A percentile compares a stretch with the other conserved stretches of the same genome.
phyloP scores from a whole-genome alignment of 2,797 vertebrate species.

The Ataeniobius toweri region DNA sequence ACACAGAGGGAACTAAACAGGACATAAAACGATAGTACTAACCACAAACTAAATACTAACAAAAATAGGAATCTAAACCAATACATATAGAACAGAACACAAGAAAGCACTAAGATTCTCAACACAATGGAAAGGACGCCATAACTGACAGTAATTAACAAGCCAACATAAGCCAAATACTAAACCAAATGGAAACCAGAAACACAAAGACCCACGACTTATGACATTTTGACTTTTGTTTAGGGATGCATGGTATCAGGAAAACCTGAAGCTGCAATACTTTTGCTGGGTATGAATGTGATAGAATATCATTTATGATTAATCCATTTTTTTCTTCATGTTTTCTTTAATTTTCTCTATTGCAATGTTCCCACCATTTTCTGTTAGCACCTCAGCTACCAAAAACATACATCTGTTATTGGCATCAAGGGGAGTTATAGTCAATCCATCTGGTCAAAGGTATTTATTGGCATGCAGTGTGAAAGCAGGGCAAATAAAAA shows the following conservation, averaged over 20 bases:
- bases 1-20: not conserved
- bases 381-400: not conserved
- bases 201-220: too few relatives aligned
- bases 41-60: not conserved
- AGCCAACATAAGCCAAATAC: not conserved
- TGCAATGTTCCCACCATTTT: not conserved
- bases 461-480: not conserved
- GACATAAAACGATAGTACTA: not conserved
- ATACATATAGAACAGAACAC: not conserved
- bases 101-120: not conserved
- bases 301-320: too few relatives aligned
- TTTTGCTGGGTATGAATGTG: too few relatives aligned
- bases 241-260: too few relatives aligned
- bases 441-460: not conserved
- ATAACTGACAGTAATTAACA: not conserved
- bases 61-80: not conserved
- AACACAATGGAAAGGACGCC: not conserved
- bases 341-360: not conserved
- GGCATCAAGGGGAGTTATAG: not conserved
- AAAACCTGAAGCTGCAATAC: too few relatives aligned
- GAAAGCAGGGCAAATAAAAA: not conserved
- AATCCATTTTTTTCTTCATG: not conserved
- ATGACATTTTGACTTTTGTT: too few relatives aligned
- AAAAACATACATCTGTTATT: not conserved
- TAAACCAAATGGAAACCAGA: too few relatives aligned